Percentiles rank a stretch among this genome's conserved stretches.
These are phyloP conservation scores for Tyrannus savana DNA, from an alignment of 2,113 vertebrate genomes.

Conservation along the genomic window DNA sequence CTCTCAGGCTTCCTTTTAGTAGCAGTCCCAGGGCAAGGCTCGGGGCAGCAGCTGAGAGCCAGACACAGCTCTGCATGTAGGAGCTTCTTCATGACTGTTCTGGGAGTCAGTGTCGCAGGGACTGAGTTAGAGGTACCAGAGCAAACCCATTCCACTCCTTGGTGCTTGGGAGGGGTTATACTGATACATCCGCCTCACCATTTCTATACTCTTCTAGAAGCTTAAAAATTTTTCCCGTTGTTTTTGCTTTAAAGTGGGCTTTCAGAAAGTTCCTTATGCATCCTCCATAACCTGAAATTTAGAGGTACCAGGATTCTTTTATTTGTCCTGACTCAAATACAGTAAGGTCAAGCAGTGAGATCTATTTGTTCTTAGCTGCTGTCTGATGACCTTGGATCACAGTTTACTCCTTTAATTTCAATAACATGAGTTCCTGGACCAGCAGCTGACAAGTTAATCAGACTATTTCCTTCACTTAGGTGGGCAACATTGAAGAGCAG, in stretches of 20 bases:
- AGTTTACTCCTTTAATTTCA: neutral
- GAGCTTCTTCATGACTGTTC: neutral
- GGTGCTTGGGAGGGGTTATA: accelerated
- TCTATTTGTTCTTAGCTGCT: neutral
- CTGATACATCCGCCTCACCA: neutral
- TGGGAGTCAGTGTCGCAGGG: neutral
- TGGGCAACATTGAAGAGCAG: neutral
- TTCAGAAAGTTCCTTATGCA: neutral
- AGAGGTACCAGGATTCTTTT: neutral
- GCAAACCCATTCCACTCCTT: neutral
- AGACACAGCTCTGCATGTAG: accelerated
- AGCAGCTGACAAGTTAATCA: neutral
- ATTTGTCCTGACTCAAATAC: neutral
- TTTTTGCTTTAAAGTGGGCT: neutral
- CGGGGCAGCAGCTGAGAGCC: neutral
- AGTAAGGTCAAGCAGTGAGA: neutral
- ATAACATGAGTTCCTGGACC: neutral
- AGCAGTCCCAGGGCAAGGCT: neutral
- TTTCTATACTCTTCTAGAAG: neutral
- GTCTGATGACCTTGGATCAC: neutral
- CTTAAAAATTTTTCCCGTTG: neutral
- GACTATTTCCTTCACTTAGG: neutral
- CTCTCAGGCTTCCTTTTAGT: neutral
- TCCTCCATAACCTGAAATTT: neutral
- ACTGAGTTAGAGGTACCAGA: neutral